A percentile compares a stretch with the other conserved stretches of the same genome.
These are phyloP conservation scores for Stegastes partitus DNA, from an alignment of 2,113 vertebrate genomes.

Conservation along the genomic window DNA sequence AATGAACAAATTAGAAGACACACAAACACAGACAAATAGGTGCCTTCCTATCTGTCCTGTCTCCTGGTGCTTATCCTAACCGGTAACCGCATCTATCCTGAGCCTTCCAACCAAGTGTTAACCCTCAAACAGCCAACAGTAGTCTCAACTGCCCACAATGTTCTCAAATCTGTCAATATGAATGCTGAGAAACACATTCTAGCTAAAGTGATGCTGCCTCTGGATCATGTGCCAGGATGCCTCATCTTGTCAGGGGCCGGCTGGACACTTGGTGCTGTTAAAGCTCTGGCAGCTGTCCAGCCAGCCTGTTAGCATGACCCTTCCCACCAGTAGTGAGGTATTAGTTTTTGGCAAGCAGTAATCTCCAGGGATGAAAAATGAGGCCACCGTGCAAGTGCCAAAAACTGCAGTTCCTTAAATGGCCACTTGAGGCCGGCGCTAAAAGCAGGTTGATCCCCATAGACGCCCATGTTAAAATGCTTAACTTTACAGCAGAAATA, in stretches of 20 bases:
- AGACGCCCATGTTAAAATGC: no score
- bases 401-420: no score
- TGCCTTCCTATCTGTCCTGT: neutral
- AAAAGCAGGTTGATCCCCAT: no score
- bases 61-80: no score
- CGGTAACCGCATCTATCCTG: neutral
- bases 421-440: no score
- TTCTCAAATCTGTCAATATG: neutral
- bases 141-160: neutral
- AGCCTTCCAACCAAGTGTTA: neutral
- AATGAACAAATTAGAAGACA: neutral
- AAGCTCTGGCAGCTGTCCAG: constrained; percentile 58
- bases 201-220: neutral
- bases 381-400: neutral
- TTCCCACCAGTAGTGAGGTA: constrained; percentile 24
- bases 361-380: neutral
- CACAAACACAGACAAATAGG: no score
- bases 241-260: constrained; percentile 39
- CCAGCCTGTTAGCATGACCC: constrained; percentile 44
- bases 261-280: constrained; percentile 43
- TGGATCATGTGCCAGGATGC: constrained; percentile 24
- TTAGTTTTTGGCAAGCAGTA: constrained; percentile 1
- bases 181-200: neutral
- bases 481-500: no score
- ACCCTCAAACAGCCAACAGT: neutral